Percentiles rank a stretch among this genome's conserved stretches.
Evolutionary conservation across 2,113 vertebrate genomes (phyloP).

Genomic region (Petaurus breviceps): DNA sequence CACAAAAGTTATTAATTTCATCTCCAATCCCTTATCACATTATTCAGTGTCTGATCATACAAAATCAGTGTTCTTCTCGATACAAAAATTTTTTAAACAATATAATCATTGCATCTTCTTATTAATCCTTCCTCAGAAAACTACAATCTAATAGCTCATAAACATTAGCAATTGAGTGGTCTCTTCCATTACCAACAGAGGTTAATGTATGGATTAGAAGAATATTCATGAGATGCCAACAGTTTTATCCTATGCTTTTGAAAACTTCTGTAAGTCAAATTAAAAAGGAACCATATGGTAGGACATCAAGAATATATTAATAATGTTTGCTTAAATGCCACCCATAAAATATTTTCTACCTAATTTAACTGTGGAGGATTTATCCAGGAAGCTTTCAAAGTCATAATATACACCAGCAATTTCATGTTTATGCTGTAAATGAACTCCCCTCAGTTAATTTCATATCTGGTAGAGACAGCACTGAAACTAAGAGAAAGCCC

Average conservation of each 20-base stretch:
- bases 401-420: not conserved
- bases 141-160: not conserved
- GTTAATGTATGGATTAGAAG: not conserved
- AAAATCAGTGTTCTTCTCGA: not conserved
- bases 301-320: not conserved
- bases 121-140: not conserved
- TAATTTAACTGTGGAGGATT: not conserved
- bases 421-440: not conserved
- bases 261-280: not conserved
- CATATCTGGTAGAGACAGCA: constrained; percentile 9
- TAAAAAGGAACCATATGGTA: not conserved
- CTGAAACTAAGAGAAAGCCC: not conserved
- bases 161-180: not conserved
- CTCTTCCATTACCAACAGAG: not conserved
- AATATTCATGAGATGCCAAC: not conserved
- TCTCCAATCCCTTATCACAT: not conserved
- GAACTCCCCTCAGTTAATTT: not conserved
- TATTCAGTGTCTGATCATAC: not conserved
- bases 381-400: not conserved
- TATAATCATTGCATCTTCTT: not conserved
- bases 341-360: not conserved
- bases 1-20: not conserved
- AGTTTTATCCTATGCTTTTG: not conserved
- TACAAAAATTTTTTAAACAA: not conserved
- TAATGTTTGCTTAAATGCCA: not conserved